Evolutionary conservation across 2,888 invertebrate genomes (phyloP).

Genomic region (Tinea semifulvella): DNA sequence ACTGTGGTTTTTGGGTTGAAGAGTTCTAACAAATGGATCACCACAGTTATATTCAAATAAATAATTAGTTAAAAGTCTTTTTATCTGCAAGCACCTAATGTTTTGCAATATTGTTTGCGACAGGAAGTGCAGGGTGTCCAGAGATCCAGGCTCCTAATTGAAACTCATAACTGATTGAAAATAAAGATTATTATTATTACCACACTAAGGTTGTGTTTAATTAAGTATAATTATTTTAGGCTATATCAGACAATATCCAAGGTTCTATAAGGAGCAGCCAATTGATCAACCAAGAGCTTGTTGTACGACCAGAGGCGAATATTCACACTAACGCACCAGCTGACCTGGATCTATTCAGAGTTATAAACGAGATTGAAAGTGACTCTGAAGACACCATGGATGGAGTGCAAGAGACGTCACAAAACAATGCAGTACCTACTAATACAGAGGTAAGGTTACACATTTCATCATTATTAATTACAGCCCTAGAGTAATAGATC

Average conservation of each 20-base stretch:
- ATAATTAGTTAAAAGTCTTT: too few relatives aligned
- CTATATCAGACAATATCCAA: slow-evolving; percentile 51
- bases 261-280: slow-evolving; percentile 30
- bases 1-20: too few relatives aligned
- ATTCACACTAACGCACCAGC: slow-evolving; percentile 57
- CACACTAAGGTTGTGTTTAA: background rate
- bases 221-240: slow-evolving; percentile 31
- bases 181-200: too few relatives aligned
- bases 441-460: slow-evolving; percentile 3
- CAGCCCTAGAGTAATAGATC: too few relatives aligned
- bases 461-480: background rate
- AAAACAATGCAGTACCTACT: background rate
- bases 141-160: background rate
- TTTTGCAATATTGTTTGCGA: too few relatives aligned
- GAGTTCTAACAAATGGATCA: too few relatives aligned
- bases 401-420: slow-evolving; percentile 16
- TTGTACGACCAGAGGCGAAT: slow-evolving; percentile 54
- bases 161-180: background rate
- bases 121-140: too few relatives aligned
- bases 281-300: slow-evolving; percentile 48
- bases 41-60: too few relatives aligned
- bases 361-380: slow-evolving; percentile 55
- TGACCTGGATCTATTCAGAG: slow-evolving; percentile 48
- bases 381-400: slow-evolving; percentile 47
- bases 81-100: too few relatives aligned